phyloP scores from a whole-genome alignment of 2,888 invertebrate genomes.

The Nomada hirtipes region DNA sequence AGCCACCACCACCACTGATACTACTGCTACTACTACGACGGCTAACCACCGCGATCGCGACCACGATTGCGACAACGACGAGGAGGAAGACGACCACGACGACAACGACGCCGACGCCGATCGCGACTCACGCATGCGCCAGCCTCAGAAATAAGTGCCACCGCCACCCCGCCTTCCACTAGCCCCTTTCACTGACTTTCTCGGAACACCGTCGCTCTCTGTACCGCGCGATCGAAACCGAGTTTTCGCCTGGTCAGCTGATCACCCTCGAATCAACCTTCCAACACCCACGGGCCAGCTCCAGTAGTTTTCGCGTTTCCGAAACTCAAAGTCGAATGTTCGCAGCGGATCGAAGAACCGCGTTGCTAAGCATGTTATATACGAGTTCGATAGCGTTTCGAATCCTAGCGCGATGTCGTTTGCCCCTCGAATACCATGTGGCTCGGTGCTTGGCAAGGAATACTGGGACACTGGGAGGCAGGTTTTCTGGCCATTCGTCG shows the following conservation, averaged over 20 bases:
- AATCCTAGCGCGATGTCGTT: background rate
- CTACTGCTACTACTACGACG: background rate
- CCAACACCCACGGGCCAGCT: background rate
- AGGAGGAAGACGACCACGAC: background rate
- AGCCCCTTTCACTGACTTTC: conserved; percentile 24
- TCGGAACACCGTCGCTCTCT: background rate
- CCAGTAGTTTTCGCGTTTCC: too few species aligned
- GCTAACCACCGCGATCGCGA: background rate
- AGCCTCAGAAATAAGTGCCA: conserved; percentile 3
- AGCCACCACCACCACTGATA: background rate
- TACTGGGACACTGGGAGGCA: background rate
- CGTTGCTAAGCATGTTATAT: too few species aligned
- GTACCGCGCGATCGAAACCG: conserved; percentile 33
- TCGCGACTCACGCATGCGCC: conserved; percentile 34
- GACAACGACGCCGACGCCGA: conserved; percentile 2
- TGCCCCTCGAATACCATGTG: background rate
- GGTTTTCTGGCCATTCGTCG: background rate
- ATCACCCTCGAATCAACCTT: conserved; percentile 27
- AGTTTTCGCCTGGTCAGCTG: conserved; percentile 68
- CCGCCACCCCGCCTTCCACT: background rate
- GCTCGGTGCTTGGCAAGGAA: background rate
- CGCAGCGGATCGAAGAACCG: too few species aligned
- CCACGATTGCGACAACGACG: background rate
- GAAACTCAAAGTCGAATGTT: background rate
- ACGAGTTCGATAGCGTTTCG: background rate